Percentiles rank a stretch among this genome's conserved stretches.
Conservation (phyloP, 2,888 invertebrate species). For the Drosophila planitibia region DNA sequence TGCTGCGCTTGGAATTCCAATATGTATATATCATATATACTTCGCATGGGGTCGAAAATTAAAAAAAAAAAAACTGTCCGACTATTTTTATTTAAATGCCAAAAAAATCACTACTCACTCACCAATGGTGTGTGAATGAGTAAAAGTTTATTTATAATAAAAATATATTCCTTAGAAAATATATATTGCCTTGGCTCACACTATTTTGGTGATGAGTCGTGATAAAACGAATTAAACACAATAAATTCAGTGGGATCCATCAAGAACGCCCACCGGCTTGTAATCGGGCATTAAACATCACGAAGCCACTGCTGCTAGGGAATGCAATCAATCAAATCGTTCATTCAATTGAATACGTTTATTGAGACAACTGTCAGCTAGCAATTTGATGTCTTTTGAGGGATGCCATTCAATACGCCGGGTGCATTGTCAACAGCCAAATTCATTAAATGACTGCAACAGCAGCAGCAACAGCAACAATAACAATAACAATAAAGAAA, state of each 20-base stretch:
- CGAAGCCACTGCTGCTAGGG: slow-evolving; percentile 32
- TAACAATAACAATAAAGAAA: slow-evolving; percentile 42
- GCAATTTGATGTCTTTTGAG: slow-evolving; percentile 49
- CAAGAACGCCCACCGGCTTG: slow-evolving; percentile 32
- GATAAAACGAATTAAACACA: slow-evolving; percentile 7
- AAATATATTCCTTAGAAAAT: neutral
- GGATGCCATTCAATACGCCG: slow-evolving; percentile 42
- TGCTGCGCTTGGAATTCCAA: slow-evolving; percentile 31
- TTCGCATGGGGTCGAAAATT: slow-evolving; percentile 47
- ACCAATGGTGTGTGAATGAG: slow-evolving; percentile 33
- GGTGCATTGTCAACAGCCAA: slow-evolving; percentile 38
- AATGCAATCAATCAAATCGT: slow-evolving; percentile 72
- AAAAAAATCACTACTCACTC: slow-evolving; percentile 50
- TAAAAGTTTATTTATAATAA: slow-evolving; percentile 27
- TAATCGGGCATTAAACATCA: slow-evolving; percentile 22
- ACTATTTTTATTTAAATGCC: slow-evolving; percentile 68
- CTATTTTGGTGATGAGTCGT: slow-evolving; percentile 8
- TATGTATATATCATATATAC: slow-evolving; percentile 10
- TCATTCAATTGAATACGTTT: slow-evolving; percentile 64
- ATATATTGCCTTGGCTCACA: neutral
- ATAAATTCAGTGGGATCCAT: slow-evolving; percentile 9
- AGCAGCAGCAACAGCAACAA: slow-evolving; percentile 26
- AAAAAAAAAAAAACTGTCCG: slow-evolving; percentile 24
- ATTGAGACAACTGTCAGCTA: slow-evolving; percentile 53
- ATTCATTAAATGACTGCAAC: slow-evolving; percentile 22